Evolutionary conservation across 1,140 invertebrate species (phyloP).

Genomic region (Drosophila hydei): DNA sequence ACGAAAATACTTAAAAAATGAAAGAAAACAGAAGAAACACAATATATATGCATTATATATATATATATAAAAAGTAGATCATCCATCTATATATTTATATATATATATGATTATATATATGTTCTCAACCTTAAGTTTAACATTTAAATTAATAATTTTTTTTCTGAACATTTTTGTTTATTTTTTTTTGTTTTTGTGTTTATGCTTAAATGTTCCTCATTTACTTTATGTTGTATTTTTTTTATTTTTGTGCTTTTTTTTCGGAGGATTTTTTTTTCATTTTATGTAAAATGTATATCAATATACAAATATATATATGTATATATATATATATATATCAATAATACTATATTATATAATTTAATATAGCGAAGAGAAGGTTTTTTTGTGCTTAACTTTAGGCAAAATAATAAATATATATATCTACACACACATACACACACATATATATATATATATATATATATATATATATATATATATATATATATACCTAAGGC

Average conservation of each 20-base stretch:
- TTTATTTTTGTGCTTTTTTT: constrained; percentile 65
- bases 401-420: constrained; percentile 39
- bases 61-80: constrained; percentile 11
- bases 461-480: constrained; percentile 26
- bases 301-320: constrained; percentile 36
- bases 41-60: constrained; percentile 9
- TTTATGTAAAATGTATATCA: constrained; percentile 52
- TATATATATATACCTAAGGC: constrained; percentile 59
- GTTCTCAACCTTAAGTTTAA: constrained; percentile 35
- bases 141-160: constrained; percentile 38
- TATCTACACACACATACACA: too few relatives aligned
- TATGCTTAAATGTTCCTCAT: constrained; percentile 66
- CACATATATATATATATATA: constrained; percentile 53
- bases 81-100: constrained; percentile 16
- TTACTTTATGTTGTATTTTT: constrained; percentile 66
- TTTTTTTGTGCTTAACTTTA: constrained; percentile 63
- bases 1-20: constrained; percentile 1
- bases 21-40: constrained; percentile 25
- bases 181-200: constrained; percentile 47
- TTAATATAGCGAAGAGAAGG: constrained; percentile 31
- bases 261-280: constrained; percentile 56
- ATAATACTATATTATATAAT: constrained; percentile 10
- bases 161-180: constrained; percentile 42
- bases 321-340: constrained; percentile 36
- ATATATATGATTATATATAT: constrained; percentile 11